phyloP scores from a whole-genome alignment of 2,888 invertebrate species.

The Orthosia gothica region DNA sequence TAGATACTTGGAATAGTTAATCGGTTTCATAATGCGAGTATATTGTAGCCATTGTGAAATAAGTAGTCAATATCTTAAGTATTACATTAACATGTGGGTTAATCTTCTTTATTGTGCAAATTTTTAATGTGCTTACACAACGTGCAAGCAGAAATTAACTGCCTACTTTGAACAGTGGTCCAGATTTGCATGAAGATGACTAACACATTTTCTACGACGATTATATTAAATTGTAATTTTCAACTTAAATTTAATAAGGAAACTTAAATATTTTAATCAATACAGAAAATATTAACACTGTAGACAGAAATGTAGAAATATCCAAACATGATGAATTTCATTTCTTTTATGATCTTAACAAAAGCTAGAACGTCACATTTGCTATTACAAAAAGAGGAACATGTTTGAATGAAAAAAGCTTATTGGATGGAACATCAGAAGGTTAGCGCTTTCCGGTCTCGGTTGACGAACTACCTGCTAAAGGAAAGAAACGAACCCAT shows the following conservation, averaged over 20 bases:
- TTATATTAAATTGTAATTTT: background rate
- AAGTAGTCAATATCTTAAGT: slow-evolving; percentile 35
- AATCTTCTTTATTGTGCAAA: slow-evolving; percentile 40
- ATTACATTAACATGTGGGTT: slow-evolving; percentile 49
- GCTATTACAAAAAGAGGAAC: slow-evolving; percentile 74
- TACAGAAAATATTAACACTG: background rate
- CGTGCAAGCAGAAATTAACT: slow-evolving; percentile 15
- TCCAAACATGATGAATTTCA: slow-evolving; percentile 16
- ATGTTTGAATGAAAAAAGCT: slow-evolving; percentile 75
- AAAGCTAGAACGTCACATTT: slow-evolving; percentile 71
- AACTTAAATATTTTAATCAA: slow-evolving; percentile 20
- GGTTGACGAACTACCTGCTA: slow-evolving; percentile 86
- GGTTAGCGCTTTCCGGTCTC: slow-evolving; percentile 84
- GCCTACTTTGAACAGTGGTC: slow-evolving; percentile 24
- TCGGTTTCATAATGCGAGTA: slow-evolving; percentile 28
- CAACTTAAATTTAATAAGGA: slow-evolving; percentile 12
- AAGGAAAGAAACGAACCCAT: slow-evolving; percentile 77
- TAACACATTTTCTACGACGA: background rate
- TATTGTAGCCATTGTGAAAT: slow-evolving; percentile 23
- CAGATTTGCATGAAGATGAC: slow-evolving; percentile 3
- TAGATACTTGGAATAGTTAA: slow-evolving; percentile 8
- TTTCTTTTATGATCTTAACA: slow-evolving; percentile 59
- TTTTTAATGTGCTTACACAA: slow-evolving; percentile 37
- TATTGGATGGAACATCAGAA: slow-evolving; percentile 78
- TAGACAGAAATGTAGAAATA: slow-evolving; percentile 1